Base-by-base conservation (phyloP, 2,888 invertebrate species). In the Hypercompe scribonia region DNA sequence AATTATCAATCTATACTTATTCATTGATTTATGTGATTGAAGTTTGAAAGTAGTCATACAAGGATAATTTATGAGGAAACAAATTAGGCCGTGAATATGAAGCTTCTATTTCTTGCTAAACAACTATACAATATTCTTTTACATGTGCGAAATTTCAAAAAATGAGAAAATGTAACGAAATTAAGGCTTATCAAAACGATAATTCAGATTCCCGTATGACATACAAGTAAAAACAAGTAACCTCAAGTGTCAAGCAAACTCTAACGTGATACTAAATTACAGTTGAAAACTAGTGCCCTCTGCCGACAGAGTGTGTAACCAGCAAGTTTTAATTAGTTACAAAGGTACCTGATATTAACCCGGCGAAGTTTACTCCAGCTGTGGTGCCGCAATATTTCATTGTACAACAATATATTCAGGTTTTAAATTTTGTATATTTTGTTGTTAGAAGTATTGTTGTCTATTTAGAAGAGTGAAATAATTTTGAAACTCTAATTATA, bases 311-410 rank as follows among this genome's bases (percentile, higher is more conserved):
- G 77, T 74, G 66, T 76, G 68, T 66, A 42, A 74, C 79, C 72
- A 67, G 74, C 72, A 81, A 86, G 83, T 86, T 84, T 86, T 82
- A 84, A 86, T 84, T 84, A 84, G 81, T 84, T 82, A 74, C 78
- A 76, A 78, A 81, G 82, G 79, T 78, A 78, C 61, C 61, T 73
- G 61, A 66, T 73, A 74, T 67, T 72, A 75, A 73, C 39, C 34
- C 63, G n/a, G 39, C 63, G 65, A 69, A 73, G 72, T 78, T 75
- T 39, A 65, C 42, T 75, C 71, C 42, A 70, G 65, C 70, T 73
- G 63, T 15, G 72, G 7, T 33, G 42, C n/a, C 50, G 11, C 28
- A 50, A 15, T 68, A 31, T 72, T 50, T 69, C 31, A 58, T 69
- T 58, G 50, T 65, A 65, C 34, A 65, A 21, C 31, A 58, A 54